Conservation (phyloP, 1,140 invertebrate genomes). For the Adoxophyes honmai region DNA sequence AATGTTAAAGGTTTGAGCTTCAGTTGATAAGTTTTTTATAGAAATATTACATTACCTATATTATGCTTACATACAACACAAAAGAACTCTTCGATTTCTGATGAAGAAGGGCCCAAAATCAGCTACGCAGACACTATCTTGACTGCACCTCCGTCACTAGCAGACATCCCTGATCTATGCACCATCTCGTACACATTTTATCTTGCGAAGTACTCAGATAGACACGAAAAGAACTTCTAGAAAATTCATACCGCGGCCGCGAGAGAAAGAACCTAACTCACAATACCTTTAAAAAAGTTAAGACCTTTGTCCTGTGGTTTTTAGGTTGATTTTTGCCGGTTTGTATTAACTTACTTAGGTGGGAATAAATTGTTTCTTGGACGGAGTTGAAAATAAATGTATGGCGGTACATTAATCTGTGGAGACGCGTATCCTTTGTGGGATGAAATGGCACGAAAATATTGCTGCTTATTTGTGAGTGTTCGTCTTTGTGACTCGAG, state of each 20-base stretch:
- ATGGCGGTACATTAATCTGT: conserved; percentile 73
- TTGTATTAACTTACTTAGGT: conserved; percentile 21
- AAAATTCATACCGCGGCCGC: conserved; percentile 53
- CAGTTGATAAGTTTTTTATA: no score
- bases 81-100: no score
- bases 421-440: conserved; percentile 66
- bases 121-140: conserved; percentile 17
- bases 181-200: conserved; percentile 70
- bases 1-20: no score
- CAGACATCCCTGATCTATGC: conserved; percentile 68
- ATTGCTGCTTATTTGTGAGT: conserved; percentile 69
- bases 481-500: conserved; percentile 29
- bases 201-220: conserved; percentile 74
- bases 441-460: conserved; percentile 73
- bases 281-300: conserved; percentile 26
- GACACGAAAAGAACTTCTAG: conserved; percentile 67
- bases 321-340: conserved; percentile 24
- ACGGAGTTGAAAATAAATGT: conserved; percentile 65
- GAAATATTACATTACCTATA: no score
- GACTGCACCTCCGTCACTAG: conserved; percentile 43
- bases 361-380: conserved; percentile 27
- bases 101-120: no score
- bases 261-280: not conserved
- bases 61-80: no score
- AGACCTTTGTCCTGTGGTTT: not conserved